Conservation (phyloP, 2,888 invertebrate genomes). For the Erebia palarica region DNA sequence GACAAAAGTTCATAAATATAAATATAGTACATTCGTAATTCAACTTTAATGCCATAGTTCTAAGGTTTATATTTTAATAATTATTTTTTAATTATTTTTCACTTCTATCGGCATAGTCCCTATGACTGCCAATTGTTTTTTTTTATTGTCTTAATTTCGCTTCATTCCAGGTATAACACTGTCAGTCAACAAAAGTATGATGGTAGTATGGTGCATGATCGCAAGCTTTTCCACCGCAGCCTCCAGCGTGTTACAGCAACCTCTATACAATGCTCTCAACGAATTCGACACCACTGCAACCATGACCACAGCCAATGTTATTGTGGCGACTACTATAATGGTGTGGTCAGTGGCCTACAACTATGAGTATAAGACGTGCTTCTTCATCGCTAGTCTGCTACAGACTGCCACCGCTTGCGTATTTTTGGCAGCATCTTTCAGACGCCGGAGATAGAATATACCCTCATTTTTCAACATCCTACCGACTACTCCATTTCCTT, state of each 20-base stretch:
- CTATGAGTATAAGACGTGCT: slow-evolving; percentile 68
- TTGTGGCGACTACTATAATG: slow-evolving; percentile 66
- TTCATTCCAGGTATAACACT: slow-evolving; percentile 63
- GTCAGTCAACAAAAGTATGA: slow-evolving; percentile 60
- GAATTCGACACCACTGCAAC: slow-evolving; percentile 76
- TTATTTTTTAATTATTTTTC: too few species aligned
- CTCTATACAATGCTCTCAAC: slow-evolving; percentile 69
- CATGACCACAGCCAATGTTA: slow-evolving; percentile 66
- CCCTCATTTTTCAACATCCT: not conserved
- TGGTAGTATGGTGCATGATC: slow-evolving; percentile 73
- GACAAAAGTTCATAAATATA: too few species aligned
- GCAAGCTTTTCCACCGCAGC: slow-evolving; percentile 70
- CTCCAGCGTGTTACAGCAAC: slow-evolving; percentile 67
- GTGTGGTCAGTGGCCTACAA: slow-evolving; percentile 64
- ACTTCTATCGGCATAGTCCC: too few species aligned
- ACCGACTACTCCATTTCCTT: not conserved
- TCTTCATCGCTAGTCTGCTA: slow-evolving; percentile 65
- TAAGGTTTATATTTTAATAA: too few species aligned
- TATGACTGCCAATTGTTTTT: too few species aligned
- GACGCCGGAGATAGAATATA: slow-evolving; percentile 51
- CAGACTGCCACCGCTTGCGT: slow-evolving; percentile 63
- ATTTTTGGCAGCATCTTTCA: slow-evolving; percentile 67
- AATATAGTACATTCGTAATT: too few species aligned
- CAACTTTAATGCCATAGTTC: too few species aligned
- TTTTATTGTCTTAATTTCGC: not conserved